Evolutionary conservation across 30 jellyfish, hydroid and myxozoan genomes (phyloP).

Genomic region (Sanderia malayensis): DNA sequence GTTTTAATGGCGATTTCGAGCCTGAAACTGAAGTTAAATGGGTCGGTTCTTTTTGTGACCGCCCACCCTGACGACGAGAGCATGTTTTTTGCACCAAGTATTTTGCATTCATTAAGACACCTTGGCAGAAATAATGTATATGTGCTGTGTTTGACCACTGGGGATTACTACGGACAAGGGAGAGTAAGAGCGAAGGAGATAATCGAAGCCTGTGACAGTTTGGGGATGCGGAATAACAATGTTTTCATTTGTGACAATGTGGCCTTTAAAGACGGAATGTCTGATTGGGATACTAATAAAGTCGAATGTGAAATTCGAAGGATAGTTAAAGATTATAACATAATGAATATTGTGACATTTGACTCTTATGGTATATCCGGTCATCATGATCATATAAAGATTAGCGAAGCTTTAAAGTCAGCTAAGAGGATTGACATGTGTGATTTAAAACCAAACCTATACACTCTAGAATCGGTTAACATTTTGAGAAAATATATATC

Average conservation of each 20-base stretch:
- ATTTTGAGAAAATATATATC: conserved; percentile 55
- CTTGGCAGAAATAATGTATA: conserved; percentile 29
- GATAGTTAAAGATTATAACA: background rate
- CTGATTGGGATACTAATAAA: conserved; percentile 44
- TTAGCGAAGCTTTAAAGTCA: conserved; percentile 22
- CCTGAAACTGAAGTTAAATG: conserved; percentile 22
- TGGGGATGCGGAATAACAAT: conserved; percentile 31
- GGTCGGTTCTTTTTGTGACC: conserved; percentile 49
- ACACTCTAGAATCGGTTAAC: conserved; percentile 39
- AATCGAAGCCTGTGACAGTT: conserved; percentile 21
- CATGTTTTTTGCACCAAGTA: conserved; percentile 85
- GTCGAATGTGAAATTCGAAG: conserved; percentile 13
- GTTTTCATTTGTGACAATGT: conserved; percentile 39
- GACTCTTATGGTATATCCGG: conserved; percentile 76
- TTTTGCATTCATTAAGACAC: background rate
- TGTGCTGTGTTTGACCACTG: conserved; percentile 68
- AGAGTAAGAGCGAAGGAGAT: conserved; percentile 57
- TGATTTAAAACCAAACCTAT: background rate
- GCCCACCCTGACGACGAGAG: conserved; percentile 97
- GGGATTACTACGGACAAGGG: conserved; percentile 70
- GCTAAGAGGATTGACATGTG: background rate
- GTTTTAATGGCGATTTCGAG: background rate
- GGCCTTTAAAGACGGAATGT: conserved; percentile 55
- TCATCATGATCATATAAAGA: conserved; percentile 60
- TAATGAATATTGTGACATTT: conserved; percentile 42